phyloP scores from a whole-genome alignment of 1,140 invertebrate genomes.

The Holotrichia oblita region DNA sequence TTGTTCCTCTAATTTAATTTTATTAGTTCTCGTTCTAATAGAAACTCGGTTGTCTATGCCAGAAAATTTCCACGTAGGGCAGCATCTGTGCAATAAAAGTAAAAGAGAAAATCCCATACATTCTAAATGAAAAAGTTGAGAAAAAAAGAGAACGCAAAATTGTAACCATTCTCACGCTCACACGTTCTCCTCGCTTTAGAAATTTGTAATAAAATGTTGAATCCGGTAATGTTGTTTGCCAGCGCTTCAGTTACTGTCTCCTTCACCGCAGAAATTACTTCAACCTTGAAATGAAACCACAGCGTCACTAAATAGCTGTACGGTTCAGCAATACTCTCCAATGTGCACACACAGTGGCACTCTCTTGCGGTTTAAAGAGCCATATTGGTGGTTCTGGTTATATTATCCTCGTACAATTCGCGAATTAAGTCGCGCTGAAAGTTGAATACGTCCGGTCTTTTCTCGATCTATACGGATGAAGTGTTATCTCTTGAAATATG shows the following conservation, averaged over 20 bases:
- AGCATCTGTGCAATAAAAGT: not conserved
- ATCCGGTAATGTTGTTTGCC: conserved; percentile 4
- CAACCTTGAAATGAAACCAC: conserved; percentile 30
- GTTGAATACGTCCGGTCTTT: not conserved
- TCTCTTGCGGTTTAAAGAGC: not conserved
- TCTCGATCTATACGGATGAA: not conserved
- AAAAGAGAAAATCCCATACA: not conserved
- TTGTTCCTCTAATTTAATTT: not conserved
- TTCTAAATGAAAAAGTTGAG: not conserved
- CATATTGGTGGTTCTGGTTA: not conserved
- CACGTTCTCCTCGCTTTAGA: not conserved
- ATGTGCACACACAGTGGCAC: not conserved
- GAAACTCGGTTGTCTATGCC: too few relatives aligned
- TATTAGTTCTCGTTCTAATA: not conserved
- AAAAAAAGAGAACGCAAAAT: not conserved
- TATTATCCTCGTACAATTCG: conserved; percentile 9
- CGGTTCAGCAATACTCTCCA: conserved; percentile 10
- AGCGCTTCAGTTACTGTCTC: not conserved
- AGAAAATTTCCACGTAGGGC: too few relatives aligned
- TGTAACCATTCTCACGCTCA: conserved; percentile 4
- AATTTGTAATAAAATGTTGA: conserved; percentile 22
- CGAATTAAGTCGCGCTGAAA: conserved; percentile 11
- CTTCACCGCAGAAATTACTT: not conserved
- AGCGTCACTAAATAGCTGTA: not conserved
- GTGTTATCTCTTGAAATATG: too few relatives aligned